Evolutionary conservation across 2,888 invertebrate genomes (phyloP), one percentile per base, ranked within the genome.

Genomic region (Monoplex corrugatus): DNA sequence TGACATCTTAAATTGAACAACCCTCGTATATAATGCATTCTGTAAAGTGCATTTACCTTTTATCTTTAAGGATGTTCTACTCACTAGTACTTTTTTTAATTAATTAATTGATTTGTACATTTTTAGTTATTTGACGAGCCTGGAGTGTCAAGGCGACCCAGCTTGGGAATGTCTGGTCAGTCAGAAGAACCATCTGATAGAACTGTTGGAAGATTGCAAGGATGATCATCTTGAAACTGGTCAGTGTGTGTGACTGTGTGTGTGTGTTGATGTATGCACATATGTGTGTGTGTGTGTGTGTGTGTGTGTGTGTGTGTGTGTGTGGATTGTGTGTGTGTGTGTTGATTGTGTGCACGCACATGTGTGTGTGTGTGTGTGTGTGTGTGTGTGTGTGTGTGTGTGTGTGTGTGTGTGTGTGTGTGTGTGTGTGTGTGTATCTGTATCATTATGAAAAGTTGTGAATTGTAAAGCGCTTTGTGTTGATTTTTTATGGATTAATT

Each of bases 141-240:
- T 96, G 90, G 96, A 95, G 94, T 97, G 97, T 87, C 97, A 97
- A 6, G 98, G 98, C 13, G 99, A 99, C 96, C 98, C 99, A 0
- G 99, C 99, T 0, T 99, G 99, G 99, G 98, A 98, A 92, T 99
- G 99, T 5, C 98, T 99, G 92, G 97, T 97, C 85, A 97, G 98
- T 91, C 97, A 98, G 91, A 98, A 98, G 90, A 97, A 98, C 87
- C 98, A 98, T 96, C 97, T 99, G 28, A 91, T 93, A 6, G 90
- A 91, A 8, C 90, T 95, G 80, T 93, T 96, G 63, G 92, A 93
- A 40, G 93, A 94, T 82, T 97, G 97, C 96, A 96, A 97, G 96
- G 96, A 97, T 96, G 96, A 97, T 96, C 96, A 98, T 96, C 96
- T 97, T 6, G 92, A 92, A 57, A 93, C 93, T 92, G 95, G 94